A percentile compares a stretch with the other conserved stretches of the same genome.
Evolutionary conservation across 2,113 vertebrate species (phyloP).

Genomic region (Tangachromis dhanisi): DNA sequence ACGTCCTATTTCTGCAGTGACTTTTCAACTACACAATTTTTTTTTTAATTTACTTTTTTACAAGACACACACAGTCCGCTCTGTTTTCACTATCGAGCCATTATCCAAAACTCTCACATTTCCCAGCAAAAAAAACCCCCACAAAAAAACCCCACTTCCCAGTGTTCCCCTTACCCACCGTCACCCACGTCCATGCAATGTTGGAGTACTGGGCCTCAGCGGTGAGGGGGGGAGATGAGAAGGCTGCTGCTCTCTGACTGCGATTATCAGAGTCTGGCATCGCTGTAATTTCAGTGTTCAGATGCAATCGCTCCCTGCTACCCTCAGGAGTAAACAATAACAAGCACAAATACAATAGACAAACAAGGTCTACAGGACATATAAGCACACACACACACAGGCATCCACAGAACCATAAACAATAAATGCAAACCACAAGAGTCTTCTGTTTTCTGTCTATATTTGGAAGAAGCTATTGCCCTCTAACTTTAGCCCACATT

Average conservation of each 20-base stretch:
- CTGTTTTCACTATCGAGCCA: background rate
- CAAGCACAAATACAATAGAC: constrained; percentile 71
- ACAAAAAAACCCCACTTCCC: background rate
- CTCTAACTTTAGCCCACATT: background rate
- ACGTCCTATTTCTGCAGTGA: background rate
- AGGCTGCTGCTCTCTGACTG: constrained; percentile 40
- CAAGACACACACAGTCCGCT: background rate
- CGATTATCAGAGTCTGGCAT: constrained; percentile 68
- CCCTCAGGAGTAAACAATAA: constrained; percentile 76
- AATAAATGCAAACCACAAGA: constrained; percentile 1
- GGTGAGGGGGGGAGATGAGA: background rate
- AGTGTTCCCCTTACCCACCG: background rate
- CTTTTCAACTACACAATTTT: background rate
- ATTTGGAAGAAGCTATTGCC: background rate
- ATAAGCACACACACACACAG: background rate
- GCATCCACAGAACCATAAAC: background rate
- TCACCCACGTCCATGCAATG: background rate
- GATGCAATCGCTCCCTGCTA: constrained; percentile 69
- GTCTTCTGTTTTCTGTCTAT: background rate
- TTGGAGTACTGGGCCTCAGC: background rate
- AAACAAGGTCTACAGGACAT: constrained; percentile 69
- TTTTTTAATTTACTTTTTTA: background rate
- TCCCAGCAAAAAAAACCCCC: background rate
- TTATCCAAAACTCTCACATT: background rate
- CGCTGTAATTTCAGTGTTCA: constrained; percentile 77